Evolutionary conservation across 2,888 invertebrate species (phyloP).

Genomic region (Tromatobia lineatoria): DNA sequence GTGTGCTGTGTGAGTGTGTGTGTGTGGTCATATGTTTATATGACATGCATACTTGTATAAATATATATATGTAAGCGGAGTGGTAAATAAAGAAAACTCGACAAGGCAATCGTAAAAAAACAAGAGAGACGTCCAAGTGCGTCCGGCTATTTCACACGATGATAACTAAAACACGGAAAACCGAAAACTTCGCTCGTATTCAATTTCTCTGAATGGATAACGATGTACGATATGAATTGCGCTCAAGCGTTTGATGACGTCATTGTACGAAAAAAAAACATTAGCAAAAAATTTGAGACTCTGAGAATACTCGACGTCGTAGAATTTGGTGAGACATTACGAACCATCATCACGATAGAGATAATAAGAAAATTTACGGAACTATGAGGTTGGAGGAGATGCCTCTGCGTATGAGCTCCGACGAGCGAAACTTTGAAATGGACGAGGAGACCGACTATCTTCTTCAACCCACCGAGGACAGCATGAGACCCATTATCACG

Average conservation of each 20-base stretch:
- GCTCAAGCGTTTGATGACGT: constrained; percentile 54
- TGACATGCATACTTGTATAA: constrained; percentile 5
- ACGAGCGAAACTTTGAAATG: constrained; percentile 85
- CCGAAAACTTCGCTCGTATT: neutral
- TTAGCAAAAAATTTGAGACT: constrained; percentile 52
- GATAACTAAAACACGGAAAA: constrained; percentile 3
- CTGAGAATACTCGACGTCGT: neutral
- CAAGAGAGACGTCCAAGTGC: neutral
- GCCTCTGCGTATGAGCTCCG: constrained; percentile 82
- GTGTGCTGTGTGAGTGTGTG: constrained; percentile 31
- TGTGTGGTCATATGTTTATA: neutral
- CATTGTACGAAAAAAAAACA: constrained; percentile 56
- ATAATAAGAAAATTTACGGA: constrained; percentile 37
- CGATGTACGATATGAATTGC: constrained; percentile 59
- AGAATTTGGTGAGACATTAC: neutral
- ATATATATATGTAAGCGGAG: neutral
- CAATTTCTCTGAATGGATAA: constrained; percentile 43
- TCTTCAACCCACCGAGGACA: constrained; percentile 81
- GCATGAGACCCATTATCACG: constrained; percentile 78
- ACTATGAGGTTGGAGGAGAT: constrained; percentile 84
- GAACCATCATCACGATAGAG: neutral
- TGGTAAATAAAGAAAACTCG: constrained; percentile 32
- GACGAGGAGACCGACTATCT: constrained; percentile 84
- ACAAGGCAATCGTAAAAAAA: neutral
- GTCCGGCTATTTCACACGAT: neutral